These are phyloP conservation scores for Protonemura montana DNA, from an alignment of 2,888 invertebrate species.

Conservation along the genomic window DNA sequence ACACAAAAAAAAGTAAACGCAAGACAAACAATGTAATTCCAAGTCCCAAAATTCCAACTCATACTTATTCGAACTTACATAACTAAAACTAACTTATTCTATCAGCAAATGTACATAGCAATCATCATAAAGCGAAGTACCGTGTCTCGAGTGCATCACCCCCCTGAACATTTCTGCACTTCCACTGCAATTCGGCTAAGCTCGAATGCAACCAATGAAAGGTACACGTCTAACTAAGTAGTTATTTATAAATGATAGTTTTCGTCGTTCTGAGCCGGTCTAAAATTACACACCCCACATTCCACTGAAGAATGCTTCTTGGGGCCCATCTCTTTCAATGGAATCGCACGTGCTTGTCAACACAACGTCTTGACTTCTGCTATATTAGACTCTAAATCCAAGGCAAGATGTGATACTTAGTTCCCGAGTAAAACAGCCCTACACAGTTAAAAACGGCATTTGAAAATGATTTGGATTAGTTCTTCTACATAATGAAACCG, in stretches of 20 bases:
- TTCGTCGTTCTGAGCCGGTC: background rate
- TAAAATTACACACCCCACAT: background rate
- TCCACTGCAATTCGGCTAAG: background rate
- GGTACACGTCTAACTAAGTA: background rate
- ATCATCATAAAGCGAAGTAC: too few species aligned
- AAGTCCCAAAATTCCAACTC: too few species aligned
- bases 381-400: background rate
- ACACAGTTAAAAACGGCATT: background rate
- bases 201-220: background rate
- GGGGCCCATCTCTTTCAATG: background rate
- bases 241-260: background rate
- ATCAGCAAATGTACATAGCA: too few species aligned
- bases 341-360: background rate
- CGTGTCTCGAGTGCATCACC: background rate
- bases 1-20: too few species aligned
- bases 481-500: background rate
- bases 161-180: background rate
- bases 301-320: background rate
- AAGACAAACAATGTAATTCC: too few species aligned
- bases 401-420: background rate
- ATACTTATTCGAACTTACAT: too few species aligned
- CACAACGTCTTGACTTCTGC: background rate
- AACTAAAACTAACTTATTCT: too few species aligned
- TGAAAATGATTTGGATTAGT: conserved; percentile 7
- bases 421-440: background rate